Evolutionary conservation across 1,140 invertebrate genomes (phyloP), one percentile per base, ranked within the genome.

Genomic region (Aradophagus sp.): DNA sequence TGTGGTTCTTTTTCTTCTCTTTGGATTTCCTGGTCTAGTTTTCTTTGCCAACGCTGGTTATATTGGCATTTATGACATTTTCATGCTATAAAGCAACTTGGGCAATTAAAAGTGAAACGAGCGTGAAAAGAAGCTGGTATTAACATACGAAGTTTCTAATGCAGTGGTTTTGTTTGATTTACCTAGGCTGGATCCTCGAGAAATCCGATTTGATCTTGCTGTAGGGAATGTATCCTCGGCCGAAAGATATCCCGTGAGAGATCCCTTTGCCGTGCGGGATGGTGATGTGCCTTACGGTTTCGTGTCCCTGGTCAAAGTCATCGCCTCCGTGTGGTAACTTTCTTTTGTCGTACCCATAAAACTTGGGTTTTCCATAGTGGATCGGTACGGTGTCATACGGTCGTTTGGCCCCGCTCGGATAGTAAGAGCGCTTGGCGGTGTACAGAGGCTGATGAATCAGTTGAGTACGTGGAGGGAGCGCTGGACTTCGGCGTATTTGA

Each of bases 181-280:
- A 61, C 8, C 52, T 36, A 2, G 52, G 55, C 0, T 45, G 39
- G 0, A 61, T n/a, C n/a, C 73, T 29, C 3, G 76, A 61, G 1
- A 74, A 73, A 15, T 61, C 73, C 19, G 67, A 50, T 16, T 80
- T 79, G 15, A 76, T 20, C 11, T 68, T 71, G 2, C 76, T 77
- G 27, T 81, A 82, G 2, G 81, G 80, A 0, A 83, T 56, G 14
- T 83, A 84, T 13, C 79, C 81, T 16, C 78, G 78, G 0, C 81
- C 80, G 15, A 71, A 83, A 0, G 77, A 45, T 1, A 81, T 35
- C 2, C 59, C 69, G 29, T 80, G 77, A 41, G 19, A 59, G 17
- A 82, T 62, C 1, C 73, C 76, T 47, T 83, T 83, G 0, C 80
- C 75, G 11, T 82, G 63, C 1, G 82, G 80, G 44, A 83, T 45